Base-by-base conservation (phyloP, 2,888 invertebrate species). In the Plebejus anna region DNA sequence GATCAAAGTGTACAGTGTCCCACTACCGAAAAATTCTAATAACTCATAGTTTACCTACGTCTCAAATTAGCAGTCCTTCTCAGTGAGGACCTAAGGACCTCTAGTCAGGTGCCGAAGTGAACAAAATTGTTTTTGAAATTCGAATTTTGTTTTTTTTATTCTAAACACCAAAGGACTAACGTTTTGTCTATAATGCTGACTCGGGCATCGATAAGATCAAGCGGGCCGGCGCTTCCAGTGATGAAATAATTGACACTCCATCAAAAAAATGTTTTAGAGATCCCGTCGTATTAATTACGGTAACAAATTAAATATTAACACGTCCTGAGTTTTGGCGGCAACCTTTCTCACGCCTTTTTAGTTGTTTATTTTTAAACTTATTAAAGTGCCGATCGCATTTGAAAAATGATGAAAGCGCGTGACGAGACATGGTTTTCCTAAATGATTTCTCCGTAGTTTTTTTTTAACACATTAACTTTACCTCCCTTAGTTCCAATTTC, bases 211-310 rank as follows among this genome's bases (percentile, higher is more conserved):
- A 83, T 80, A 81, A 79, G 78, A 83, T 83, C 81, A 78, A 78
- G 78, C 76, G 79, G 81, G 80, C 81, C 86, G 86, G 84, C 86
- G 83, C 85, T 82, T 81, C 79, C 77, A 78, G 81, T 90, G 88
- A 91, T 89, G 88, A 89, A 87, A 89, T 91, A 92, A 91, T 92
- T 90, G 90, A 91, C 88, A 87, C 89, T 89, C 84, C 81, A 81
- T 36, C 79, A 83, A 84, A 84, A 88, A 88, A 88, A 89, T 86
- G 81, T 79, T 78, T 79, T 79, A 78, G 78, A 80, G 81, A 81
- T 81, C 80, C 80, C 80, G 82, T 79, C 79, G 80, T 79, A 79
- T 79, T 82, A 82, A 82, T 83, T 82, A 83, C 80, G 81, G 81
- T 78, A 76, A 81, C 82, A 80, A 80, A 81, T 83, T 83, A 79